Evolutionary conservation across 2,888 invertebrate genomes (phyloP).

Genomic region (Hofmannophila pseudospretella): DNA sequence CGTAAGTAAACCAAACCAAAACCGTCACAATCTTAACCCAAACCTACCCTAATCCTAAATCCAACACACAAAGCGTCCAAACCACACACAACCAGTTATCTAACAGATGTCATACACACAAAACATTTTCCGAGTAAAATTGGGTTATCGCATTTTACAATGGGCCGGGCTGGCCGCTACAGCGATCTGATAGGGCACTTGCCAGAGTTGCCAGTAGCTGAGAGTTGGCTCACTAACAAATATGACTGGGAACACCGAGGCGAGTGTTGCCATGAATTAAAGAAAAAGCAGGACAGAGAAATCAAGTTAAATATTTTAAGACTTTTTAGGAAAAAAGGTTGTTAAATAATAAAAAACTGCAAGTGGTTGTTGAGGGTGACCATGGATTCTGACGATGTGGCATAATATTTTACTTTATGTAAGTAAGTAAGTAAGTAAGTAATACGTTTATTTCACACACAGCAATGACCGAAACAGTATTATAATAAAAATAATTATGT

Average conservation of each 20-base stretch:
- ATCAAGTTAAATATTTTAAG: no score
- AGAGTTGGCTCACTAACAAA: constrained; percentile 47
- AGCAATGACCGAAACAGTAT: no score
- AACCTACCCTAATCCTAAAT: neutral
- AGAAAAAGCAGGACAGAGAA: neutral
- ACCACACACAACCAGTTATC: constrained; percentile 31
- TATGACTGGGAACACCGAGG: constrained; percentile 24
- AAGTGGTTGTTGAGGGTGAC: neutral
- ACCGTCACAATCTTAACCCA: neutral
- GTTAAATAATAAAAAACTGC: neutral
- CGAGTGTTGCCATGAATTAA: constrained; percentile 13
- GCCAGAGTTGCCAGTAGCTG: constrained; percentile 59
- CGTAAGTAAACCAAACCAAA: no score
- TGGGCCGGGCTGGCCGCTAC: constrained; percentile 23
- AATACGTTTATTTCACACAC: no score
- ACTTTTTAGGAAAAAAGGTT: no score
- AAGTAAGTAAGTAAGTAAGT: no score
- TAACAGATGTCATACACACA: constrained; percentile 44
- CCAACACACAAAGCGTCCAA: constrained; percentile 5
- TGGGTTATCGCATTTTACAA: constrained; percentile 55
- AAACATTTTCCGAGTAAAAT: constrained; percentile 47
- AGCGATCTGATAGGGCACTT: constrained; percentile 58
- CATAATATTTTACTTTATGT: no score
- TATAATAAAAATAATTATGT: no score
- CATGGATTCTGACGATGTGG: no score